Evolutionary conservation across 2,113 vertebrate species (phyloP), one percentile per base, ranked within the genome.

Genomic region (Brachirus orientalis): DNA sequence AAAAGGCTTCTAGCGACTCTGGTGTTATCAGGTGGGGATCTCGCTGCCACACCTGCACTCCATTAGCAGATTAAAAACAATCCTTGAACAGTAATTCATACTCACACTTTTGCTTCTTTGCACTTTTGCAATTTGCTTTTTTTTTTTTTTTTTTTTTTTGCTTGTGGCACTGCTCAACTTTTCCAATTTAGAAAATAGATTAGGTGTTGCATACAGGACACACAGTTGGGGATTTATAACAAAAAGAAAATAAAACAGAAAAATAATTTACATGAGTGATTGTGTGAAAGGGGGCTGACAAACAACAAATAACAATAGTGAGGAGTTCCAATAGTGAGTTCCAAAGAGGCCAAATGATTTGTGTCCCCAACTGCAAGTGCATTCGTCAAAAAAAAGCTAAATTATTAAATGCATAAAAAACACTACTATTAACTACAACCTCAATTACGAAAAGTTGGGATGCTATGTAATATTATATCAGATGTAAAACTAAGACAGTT

Each of bases 161-260:
- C 56, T 52, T 43, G 22, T 37, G 6, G 16, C 19, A 38, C 43
- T 38, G 7, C 35, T 48, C 0, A 6, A 17, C 35, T 58, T 48
- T 57, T 46, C 11, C 37, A 8, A 19, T 74, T 55, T 28, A 45
- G 10, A 60, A 6, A 63, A 55, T 10, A 50, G 18, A 70, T 50
- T 37, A 47, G 16, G 11, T 28, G 45, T 48, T 10, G 22, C 44
- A 33, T 45, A 19, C 6, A 3, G 18, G 16, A 37, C 52, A 18
- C 28, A 53, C 10, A 73, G 37, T 10, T 35, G 10, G 8, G 8
- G 9, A 46, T 17, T 43, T 44, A 18, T 28, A 43, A 12, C 40
- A 43, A 43, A 43, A 4, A 13, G 46, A 20, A 2, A 44, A 53
- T 7, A 37, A 44, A 40, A n/a, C 14, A 20, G 11, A 46, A 9